Base-by-base conservation (phyloP, 1,140 invertebrate genomes). In the Sesamia nonagrioides region DNA sequence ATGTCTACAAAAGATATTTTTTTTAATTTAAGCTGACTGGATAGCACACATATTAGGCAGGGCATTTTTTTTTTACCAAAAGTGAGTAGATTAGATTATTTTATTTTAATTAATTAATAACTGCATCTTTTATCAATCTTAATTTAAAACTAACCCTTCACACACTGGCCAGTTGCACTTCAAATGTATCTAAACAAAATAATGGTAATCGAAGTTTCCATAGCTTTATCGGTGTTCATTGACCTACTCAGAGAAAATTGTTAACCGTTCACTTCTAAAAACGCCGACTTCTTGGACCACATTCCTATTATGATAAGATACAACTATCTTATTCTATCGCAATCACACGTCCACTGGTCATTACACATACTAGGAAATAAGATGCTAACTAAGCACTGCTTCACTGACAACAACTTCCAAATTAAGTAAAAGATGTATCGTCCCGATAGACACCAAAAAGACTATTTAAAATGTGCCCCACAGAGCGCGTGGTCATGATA, bases 401-500 rank as follows among this genome's bases (percentile, higher is more conserved):
- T 3, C 17, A 58, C 7, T 42, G n/a, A 58, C 52, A 71, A 60
- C 71, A 60, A 58, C 54, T 60, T 74, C 5, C 17, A 60, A 9
- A 37, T 11, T 8, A 63, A 63, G 50, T 63, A 75, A 48, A 63
- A 61, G 35, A 75, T 8, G 35, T 48, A 63, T 37, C 33, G 63
- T 35, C 58, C 73, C 58, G 58, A 13, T 50, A 75, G n/a, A 48
- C 13, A 50, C 42, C 11, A 60, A 58, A 69, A 69, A 58, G 71
- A 74, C 18, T 18, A 58, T 74, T 45, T 63, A 52, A 72, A 87
- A 87, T 80, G 83, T 87, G 85, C 80, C 81, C 68, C 48, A 35
- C 54, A 54, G 60, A 85, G 81, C 85, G 88, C 88, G 80, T 89
- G 86, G 86, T 84, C 52, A 27, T 48, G 58, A 74, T 76, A 78